A percentile compares a stretch with the other conserved stretches of the same genome.
Evolutionary conservation across 2,888 invertebrate genomes (phyloP).

Genomic region (Cerceris ruficornis): DNA sequence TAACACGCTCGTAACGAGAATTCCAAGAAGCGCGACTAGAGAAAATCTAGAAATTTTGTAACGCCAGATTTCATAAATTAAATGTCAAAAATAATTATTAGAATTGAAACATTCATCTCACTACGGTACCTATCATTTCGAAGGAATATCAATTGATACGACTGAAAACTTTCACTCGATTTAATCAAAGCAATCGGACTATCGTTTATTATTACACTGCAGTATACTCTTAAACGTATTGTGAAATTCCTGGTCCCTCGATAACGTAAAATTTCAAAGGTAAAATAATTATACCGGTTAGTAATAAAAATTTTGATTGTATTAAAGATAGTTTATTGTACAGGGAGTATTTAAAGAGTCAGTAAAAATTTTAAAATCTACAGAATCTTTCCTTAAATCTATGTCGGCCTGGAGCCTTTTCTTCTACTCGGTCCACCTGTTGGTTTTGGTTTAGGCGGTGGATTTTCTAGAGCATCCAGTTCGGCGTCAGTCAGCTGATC

Average conservation of each 20-base stretch:
- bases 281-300: background rate
- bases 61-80: background rate
- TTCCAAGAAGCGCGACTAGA: too few species aligned
- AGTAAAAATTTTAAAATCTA: slow-evolving; percentile 47
- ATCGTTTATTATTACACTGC: slow-evolving; percentile 1
- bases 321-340: slow-evolving; percentile 66
- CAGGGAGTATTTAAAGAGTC: slow-evolving; percentile 51
- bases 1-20: too few species aligned
- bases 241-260: background rate
- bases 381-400: slow-evolving; percentile 30
- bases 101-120: background rate
- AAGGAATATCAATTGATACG: background rate
- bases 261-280: background rate
- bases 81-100: background rate
- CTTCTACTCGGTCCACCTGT: slow-evolving; percentile 82
- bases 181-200: slow-evolving; percentile 12
- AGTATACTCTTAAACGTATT: background rate
- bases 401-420: slow-evolving; percentile 81
- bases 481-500: slow-evolving; percentile 91
- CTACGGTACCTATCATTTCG: background rate
- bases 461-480: slow-evolving; percentile 90
- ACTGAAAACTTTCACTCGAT: slow-evolving; percentile 21
- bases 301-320: slow-evolving; percentile 14
- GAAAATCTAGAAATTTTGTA: too few species aligned
- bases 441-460: slow-evolving; percentile 86